A percentile compares a stretch with the other conserved stretches of the same genome.
Conservation (phyloP, 2,888 invertebrate species). For the Troilus luridus region DNA sequence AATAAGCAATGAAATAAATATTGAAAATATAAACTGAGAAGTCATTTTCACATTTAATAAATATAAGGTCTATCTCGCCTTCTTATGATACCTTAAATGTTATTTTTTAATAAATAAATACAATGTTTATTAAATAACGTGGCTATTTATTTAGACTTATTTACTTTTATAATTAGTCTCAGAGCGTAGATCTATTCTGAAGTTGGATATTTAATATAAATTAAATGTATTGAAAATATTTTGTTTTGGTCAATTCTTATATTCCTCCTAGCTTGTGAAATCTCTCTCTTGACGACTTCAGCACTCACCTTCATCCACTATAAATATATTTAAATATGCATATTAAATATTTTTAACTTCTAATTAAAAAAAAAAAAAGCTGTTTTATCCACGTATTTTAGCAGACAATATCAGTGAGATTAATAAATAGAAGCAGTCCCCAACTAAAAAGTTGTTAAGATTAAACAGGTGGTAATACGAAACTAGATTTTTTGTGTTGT, state of each 20-base stretch:
- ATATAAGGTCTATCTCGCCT: constrained; percentile 27
- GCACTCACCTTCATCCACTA: neutral
- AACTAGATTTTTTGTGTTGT: no score
- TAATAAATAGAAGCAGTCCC: no score
- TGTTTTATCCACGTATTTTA: neutral
- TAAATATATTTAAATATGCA: neutral
- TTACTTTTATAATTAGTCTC: constrained; percentile 32
- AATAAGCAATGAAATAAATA: constrained; percentile 44
- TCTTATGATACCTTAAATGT: constrained; percentile 46
- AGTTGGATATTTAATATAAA: constrained; percentile 25
- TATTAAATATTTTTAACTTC: no score
- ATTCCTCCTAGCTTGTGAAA: neutral
- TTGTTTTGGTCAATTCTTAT: constrained; percentile 13
- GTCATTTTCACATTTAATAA: constrained; percentile 44
- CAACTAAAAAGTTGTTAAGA: no score
- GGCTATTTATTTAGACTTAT: constrained; percentile 18
- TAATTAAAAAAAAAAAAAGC: neutral
- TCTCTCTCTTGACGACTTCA: neutral
- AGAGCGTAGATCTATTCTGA: neutral
- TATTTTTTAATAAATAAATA: constrained; percentile 49
- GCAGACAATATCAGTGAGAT: neutral
- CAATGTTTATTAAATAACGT: constrained; percentile 31
- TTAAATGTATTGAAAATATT: neutral
- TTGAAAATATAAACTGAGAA: constrained; percentile 31
- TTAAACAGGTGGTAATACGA: no score